Evolutionary conservation across 2,113 vertebrate species (phyloP).

Genomic region (Scortum barcoo): DNA sequence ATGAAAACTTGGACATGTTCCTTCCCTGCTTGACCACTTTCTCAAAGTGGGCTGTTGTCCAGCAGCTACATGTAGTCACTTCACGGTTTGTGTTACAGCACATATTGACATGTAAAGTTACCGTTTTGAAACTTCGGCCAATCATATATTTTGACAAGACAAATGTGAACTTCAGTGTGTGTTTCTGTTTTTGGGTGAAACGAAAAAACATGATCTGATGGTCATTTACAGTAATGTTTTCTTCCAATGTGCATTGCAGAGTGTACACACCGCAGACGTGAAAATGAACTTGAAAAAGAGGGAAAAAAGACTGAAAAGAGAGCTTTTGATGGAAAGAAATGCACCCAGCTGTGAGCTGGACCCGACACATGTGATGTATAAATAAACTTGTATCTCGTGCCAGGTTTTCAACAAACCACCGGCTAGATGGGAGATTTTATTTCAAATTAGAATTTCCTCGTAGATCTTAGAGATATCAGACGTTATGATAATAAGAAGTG

Average conservation of each 20-base stretch:
- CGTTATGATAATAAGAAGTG: constrained; percentile 69
- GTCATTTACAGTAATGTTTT: constrained; percentile 80
- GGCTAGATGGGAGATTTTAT: constrained; percentile 78
- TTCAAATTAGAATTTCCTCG: constrained; percentile 74
- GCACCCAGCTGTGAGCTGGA: constrained; percentile 84
- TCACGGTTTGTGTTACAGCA: constrained; percentile 76
- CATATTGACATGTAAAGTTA: constrained; percentile 80
- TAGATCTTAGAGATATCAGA: constrained; percentile 75
- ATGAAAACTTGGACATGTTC: constrained; percentile 69
- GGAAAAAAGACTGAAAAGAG: constrained; percentile 73
- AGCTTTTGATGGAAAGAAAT: constrained; percentile 85
- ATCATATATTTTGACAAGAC: constrained; percentile 79
- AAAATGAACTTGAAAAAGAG: constrained; percentile 74
- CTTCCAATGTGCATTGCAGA: constrained; percentile 55
- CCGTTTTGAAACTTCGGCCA: constrained; percentile 75
- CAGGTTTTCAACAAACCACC: constrained; percentile 80
- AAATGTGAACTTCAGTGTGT: constrained; percentile 73
- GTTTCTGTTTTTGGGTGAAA: constrained; percentile 66
- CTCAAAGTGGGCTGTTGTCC: constrained; percentile 77
- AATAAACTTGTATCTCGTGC: constrained; percentile 83
- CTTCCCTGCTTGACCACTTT: constrained; percentile 60
- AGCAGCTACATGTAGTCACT: constrained; percentile 78
- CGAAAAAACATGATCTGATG: constrained; percentile 74
- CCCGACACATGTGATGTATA: constrained; percentile 81
- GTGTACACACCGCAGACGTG: constrained; percentile 61